Base-by-base conservation (phyloP, 64 coral and sea anemone genomes). In the Hydrozoanthus tunicans region DNA sequence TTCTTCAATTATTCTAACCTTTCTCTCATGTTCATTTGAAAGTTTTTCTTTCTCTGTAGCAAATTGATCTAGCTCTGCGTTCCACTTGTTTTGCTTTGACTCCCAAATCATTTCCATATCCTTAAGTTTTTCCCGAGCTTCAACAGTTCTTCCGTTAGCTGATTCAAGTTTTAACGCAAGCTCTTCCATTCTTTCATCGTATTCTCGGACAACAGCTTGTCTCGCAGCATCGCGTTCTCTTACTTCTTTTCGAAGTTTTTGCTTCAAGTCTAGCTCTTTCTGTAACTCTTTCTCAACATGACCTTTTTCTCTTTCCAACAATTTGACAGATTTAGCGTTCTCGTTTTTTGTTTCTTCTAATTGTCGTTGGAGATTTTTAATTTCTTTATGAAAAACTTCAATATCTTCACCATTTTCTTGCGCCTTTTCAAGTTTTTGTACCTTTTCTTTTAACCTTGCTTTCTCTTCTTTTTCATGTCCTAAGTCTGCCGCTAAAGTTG, bases 151-250 rank as follows among this genome's bases (percentile, higher is more conserved):
- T n/a, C 89, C 85, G 6, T 78, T 73, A 9, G 93, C 90, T 23
- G 90, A 85, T 20, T 98, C 96, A 32, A 98, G 91, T 68, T 94
- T 93, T 27, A 63, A 69, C 3, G 86, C 93, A 20, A 98, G 55
- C 25, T 70, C 85, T 70, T 98, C 96, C 15, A 98, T 98, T 77
- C 92, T 90, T 25, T 89, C 66, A 75, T 94, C 96, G 65, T 98
- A 98, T 83, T 93, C 85, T 52, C 93, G 79, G 3, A 98, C 91
- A 11, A 98, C 96, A 70, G 91, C 96, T 85, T 94, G 93, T 65
- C 90, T 92, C 14, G 93, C 96, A 66, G 83, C 68, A 93, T 98
- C 96, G 9, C 92, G 93, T 12, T 94, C 83, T 76, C 93, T 94
- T 54, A 98, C 79, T 57, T 92, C 91, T 7, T 64, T 92, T 68